phyloP scores from a whole-genome alignment of 2,113 vertebrate species.

The Nerophis ophidion region DNA sequence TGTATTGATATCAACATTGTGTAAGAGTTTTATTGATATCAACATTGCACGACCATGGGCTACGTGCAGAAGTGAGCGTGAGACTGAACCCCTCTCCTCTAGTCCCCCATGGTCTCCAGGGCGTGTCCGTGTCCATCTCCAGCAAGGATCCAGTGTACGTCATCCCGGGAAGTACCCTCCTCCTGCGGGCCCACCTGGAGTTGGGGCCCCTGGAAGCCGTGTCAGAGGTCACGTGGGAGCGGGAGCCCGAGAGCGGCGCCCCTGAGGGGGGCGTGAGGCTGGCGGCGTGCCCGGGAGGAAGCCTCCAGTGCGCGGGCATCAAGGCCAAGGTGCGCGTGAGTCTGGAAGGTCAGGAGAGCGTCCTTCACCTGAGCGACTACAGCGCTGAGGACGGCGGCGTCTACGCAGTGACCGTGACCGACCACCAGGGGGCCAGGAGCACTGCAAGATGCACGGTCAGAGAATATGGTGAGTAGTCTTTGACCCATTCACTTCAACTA shows the following conservation, averaged over 20 bases:
- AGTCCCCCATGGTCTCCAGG: constrained; percentile 42
- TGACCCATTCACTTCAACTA: too few species aligned
- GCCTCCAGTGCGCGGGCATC: constrained; percentile 26
- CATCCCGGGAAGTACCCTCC: constrained; percentile 41
- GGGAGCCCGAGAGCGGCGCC: constrained; percentile 28
- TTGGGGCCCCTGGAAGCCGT: constrained; percentile 29
- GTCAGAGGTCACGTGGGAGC: constrained; percentile 56
- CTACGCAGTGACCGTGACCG: constrained; percentile 57
- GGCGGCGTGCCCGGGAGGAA: constrained; percentile 47
- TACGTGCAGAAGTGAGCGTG: too few species aligned
- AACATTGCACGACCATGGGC: too few species aligned
- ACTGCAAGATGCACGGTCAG: constrained; percentile 52
- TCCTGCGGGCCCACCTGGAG: constrained; percentile 51
- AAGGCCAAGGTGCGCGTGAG: constrained; percentile 13
- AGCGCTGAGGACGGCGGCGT: constrained; percentile 47
- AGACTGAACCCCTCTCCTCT: constrained; percentile 18
- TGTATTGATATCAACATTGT: too few species aligned
- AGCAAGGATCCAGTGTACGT: constrained; percentile 46
- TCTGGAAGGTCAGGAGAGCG: constrained; percentile 36
- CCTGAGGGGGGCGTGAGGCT: constrained; percentile 20
- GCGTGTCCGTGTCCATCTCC: constrained; percentile 55
- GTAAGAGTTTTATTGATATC: too few species aligned
- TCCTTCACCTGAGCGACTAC: constrained; percentile 50
- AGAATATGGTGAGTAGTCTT: constrained; percentile 53
- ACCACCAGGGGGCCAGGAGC: constrained; percentile 37